Evolutionary conservation across 1,140 invertebrate genomes (phyloP), one percentile per base, ranked within the genome.

Genomic region (Lamellibrachia luymesi): DNA sequence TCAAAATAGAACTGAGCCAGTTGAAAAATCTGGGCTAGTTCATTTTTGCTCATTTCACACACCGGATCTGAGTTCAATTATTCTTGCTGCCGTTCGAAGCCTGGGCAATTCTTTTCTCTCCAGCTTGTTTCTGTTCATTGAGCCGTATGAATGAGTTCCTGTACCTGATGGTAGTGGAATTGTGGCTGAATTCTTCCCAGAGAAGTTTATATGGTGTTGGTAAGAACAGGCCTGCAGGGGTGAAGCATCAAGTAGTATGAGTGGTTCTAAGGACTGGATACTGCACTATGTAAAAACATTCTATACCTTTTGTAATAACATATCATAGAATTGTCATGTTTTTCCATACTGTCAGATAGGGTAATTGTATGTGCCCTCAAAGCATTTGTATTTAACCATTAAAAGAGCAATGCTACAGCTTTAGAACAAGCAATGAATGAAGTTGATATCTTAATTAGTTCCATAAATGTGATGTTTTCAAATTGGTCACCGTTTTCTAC

Each of bases 401-500:
- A 80, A 10, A 80, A 80, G 38, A 80, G 4, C 25, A 80, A 80
- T 80, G 64, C 25, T 80, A 80, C 1, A 80, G 7, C 64, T 80
- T 80, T 80, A 8, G 1, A 56, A 56, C 0, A 56, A 56, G 25
- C 25, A 2, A 17, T 80, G 64, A 80, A 22, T 0, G 64, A 80
- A 10, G 64, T 13, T 56, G 52, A 56, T 56, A 56, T 80, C 25
- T 56, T 6, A 7, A 10, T 80, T 22, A 80, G 6, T 80, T 80
- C 64, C 64, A 80, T 10, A 80, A 22, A 80, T 80, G 25, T 22
- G 25, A 80, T 80, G 17, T 80, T 22, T 80, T 80, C 64, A 80
- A 22, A 22, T 80, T 80, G 64, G 64, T 80, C 49, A 4, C 22
- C 80, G 93, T 13, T 93, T 64, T 90, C 92, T 94, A 50, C 94